These are phyloP conservation scores for Hyla sarda DNA, from an alignment of 2,113 vertebrate genomes.

Conservation along the genomic window DNA sequence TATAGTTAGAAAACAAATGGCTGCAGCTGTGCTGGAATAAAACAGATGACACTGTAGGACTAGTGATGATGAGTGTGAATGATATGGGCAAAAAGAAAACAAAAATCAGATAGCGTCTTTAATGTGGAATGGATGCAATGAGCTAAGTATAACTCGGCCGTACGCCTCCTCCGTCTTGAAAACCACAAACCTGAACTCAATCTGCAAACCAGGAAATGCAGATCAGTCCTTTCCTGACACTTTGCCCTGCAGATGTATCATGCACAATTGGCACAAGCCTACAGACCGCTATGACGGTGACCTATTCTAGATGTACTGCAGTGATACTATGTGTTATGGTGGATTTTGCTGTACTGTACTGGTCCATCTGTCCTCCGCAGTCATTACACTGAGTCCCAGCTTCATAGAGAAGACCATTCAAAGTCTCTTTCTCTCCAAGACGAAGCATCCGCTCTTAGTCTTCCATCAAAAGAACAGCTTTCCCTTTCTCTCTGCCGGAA, in stretches of 20 bases:
- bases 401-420: background rate
- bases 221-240: no score
- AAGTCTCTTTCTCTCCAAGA: background rate
- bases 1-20: no score
- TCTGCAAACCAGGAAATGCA: no score
- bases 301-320: background rate
- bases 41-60: no score
- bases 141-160: no score
- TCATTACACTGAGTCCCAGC: background rate
- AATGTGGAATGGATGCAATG: no score
- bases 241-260: background rate
- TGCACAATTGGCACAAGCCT: background rate
- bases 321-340: background rate
- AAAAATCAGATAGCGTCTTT: no score
- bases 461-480: background rate
- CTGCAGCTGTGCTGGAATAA: no score
- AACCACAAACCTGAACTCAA: no score
- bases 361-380: slow-evolving; percentile 38
- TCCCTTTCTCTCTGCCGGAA: background rate
- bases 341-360: background rate
- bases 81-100: no score
- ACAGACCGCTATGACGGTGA: background rate
- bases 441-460: background rate
- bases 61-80: no score
- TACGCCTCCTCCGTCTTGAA: no score